phyloP scores from a whole-genome alignment of 2,113 vertebrate genomes.

The Ceyx cyanopectus region DNA sequence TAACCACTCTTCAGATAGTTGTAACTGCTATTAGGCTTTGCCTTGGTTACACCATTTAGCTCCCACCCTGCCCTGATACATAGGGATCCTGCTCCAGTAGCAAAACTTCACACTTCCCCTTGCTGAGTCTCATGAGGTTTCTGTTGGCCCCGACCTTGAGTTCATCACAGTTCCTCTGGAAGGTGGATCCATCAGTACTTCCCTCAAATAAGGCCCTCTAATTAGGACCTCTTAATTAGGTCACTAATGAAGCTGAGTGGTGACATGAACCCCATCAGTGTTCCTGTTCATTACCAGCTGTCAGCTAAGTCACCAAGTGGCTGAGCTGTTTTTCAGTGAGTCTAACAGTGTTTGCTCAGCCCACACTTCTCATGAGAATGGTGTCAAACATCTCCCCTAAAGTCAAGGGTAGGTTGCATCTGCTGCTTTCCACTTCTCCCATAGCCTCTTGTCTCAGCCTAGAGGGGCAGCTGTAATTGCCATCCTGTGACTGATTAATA shows the following conservation, averaged over 20 bases:
- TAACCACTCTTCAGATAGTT: background rate
- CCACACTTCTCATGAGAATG: background rate
- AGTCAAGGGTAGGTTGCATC: constrained; percentile 10
- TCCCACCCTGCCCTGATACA: background rate
- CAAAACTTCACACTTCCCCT: background rate
- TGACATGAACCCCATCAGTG: background rate
- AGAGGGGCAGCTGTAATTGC: constrained; percentile 35
- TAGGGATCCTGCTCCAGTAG: background rate
- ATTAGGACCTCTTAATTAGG: no score
- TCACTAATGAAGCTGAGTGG: background rate
- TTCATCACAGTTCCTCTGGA: background rate
- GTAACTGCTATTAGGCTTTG: background rate
- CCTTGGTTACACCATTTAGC: background rate
- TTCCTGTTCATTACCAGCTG: background rate
- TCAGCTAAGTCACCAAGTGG: background rate
- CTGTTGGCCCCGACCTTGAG: background rate
- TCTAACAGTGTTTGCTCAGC: background rate
- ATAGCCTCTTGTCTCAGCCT: constrained; percentile 31
- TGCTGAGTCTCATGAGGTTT: background rate
- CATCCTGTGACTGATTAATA: constrained; percentile 55
- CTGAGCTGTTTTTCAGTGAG: background rate
- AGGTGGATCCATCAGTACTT: background rate
- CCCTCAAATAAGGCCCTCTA: background rate
- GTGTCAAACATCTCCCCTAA: background rate
- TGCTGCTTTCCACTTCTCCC: background rate